These are phyloP conservation scores for Lycophotia porphyrea DNA, from an alignment of 2,888 invertebrate genomes.

Conservation along the genomic window DNA sequence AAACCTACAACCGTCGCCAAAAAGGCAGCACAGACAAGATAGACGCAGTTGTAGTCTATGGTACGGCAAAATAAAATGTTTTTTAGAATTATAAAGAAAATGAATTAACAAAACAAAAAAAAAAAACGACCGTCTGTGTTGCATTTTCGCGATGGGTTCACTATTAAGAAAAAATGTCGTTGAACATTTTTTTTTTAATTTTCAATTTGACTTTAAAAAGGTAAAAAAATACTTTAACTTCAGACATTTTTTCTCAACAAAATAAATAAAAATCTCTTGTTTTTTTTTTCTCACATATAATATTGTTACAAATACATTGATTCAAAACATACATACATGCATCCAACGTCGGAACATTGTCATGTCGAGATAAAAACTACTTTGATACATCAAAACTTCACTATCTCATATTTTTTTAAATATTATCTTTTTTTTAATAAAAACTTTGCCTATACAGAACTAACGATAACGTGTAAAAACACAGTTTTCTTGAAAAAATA, in stretches of 20 bases:
- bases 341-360: constrained; percentile 75
- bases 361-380: constrained; percentile 67
- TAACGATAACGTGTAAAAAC: background rate
- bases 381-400: constrained; percentile 56
- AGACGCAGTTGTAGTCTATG: constrained; percentile 72
- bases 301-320: constrained; percentile 79
- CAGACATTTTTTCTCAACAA: constrained; percentile 51
- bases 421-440: background rate
- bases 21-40: constrained; percentile 89
- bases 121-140: constrained; percentile 88
- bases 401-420: background rate
- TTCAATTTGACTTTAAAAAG: background rate
- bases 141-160: constrained; percentile 85
- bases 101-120: constrained; percentile 62
- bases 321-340: constrained; percentile 77
- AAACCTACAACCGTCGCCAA: constrained; percentile 80
- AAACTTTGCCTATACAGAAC: background rate
- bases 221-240: background rate
- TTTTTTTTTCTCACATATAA: constrained; percentile 77
- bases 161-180: constrained; percentile 70
- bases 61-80: constrained; percentile 60
- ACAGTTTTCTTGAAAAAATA: background rate
- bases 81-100: constrained; percentile 45
- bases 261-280: constrained; percentile 38
- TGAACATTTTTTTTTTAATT: background rate